A percentile compares a stretch with the other conserved stretches of the same genome.
Conservation (phyloP, 2,113 vertebrate species). For the Hydropotes inermis region DNA sequence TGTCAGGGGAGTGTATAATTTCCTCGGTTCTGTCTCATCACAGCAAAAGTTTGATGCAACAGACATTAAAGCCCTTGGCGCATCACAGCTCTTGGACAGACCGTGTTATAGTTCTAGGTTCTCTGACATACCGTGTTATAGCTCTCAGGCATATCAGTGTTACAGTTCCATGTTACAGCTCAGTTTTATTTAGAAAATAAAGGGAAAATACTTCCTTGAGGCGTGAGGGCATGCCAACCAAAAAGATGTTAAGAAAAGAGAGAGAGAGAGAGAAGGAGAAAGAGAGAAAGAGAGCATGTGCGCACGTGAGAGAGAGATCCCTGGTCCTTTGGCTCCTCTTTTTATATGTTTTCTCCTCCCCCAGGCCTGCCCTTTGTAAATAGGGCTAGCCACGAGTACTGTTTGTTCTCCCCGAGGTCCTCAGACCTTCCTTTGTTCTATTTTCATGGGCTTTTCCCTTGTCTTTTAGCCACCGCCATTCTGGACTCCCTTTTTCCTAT, state of each 20-base stretch:
- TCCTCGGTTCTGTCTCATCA: neutral
- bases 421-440: neutral
- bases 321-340: too few relatives aligned
- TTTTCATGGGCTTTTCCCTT: neutral
- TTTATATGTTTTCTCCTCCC: too few relatives aligned
- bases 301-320: accelerated
- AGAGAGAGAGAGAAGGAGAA: neutral
- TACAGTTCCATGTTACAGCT: neutral
- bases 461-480: neutral
- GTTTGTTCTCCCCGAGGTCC: too few relatives aligned
- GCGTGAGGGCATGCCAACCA: too few relatives aligned
- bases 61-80: accelerated
- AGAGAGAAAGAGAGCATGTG: neutral
- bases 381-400: too few relatives aligned
- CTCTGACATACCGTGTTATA: neutral
- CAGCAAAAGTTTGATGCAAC: accelerated
- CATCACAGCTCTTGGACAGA: neutral
- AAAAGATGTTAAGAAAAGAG: too few relatives aligned
- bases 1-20: neutral
- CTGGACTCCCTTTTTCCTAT: neutral
- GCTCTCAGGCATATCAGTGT: neutral
- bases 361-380: neutral
- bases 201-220: neutral
- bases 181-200: neutral
- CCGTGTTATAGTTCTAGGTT: neutral